Percentiles rank a stretch among this genome's conserved stretches.
Conservation (phyloP, 2,888 invertebrate genomes). For the Drosophila koepferae region DNA sequence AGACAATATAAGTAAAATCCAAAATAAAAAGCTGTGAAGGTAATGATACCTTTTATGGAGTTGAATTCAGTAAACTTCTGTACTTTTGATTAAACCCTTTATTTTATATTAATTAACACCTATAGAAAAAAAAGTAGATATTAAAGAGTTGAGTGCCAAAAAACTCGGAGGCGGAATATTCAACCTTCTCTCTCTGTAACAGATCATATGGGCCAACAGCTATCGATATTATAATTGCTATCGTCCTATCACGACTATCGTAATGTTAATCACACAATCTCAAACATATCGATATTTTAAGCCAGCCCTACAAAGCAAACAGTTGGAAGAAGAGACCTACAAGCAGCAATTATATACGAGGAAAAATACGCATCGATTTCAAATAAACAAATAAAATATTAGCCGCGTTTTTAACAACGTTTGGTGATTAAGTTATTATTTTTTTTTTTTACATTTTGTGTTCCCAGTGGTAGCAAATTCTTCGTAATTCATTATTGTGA, state of each 20-base stretch:
- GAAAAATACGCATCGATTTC: constrained; percentile 30
- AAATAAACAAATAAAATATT: constrained; percentile 37
- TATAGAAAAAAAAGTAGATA: background rate
- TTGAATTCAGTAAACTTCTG: background rate
- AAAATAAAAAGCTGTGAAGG: background rate
- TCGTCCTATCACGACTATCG: background rate
- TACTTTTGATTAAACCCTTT: background rate
- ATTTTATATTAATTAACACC: background rate
- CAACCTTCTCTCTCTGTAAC: too few relatives aligned
- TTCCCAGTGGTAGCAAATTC: constrained; percentile 29
- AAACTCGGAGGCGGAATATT: too few relatives aligned
- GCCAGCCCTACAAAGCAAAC: constrained; percentile 16
- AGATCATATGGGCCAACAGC: background rate
- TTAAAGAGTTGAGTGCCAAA: too few relatives aligned
- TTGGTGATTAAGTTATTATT: constrained; percentile 45
- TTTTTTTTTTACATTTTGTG: constrained; percentile 48
- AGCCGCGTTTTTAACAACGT: constrained; percentile 49
- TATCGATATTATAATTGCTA: constrained; percentile 11
- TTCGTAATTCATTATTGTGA: constrained; percentile 20
- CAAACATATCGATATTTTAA: constrained; percentile 20
- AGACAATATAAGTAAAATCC: background rate
- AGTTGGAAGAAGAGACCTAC: constrained; percentile 5
- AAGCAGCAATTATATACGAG: constrained; percentile 42
- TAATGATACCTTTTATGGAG: background rate
- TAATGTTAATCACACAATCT: background rate